Evolutionary conservation across 2,888 invertebrate species (phyloP), one percentile per base, ranked within the genome.

Genomic region (Eueremaeus valkanovi): DNA sequence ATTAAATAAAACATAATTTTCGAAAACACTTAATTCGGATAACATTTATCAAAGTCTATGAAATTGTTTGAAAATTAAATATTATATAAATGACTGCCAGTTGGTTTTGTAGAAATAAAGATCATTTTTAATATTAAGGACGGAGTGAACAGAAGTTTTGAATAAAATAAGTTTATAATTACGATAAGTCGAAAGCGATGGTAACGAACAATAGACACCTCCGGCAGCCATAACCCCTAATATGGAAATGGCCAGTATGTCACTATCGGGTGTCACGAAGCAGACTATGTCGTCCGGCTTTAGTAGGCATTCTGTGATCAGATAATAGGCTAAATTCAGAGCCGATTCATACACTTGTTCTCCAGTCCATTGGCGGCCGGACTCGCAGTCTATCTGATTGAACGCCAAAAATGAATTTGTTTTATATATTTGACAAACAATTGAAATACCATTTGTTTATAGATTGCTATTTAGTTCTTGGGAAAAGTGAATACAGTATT

Each of bases 301-400:
- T 31, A 63, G 8, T 18, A 18, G 11, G 5, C 29, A 63, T 16
- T 63, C 61, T 33, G 1, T 31, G 16, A 31, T 33, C 61, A 63
- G n/a, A 63, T 63, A 63, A 33, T 63, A 63, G 13, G 61, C 61
- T 6, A 63, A 33, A 33, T 63, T 63, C 3, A 63, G 61, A 63
- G 33, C 18, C 33, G 61, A 63, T 0, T 63, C 61, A 1, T 33
- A 18, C 2, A 63, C 61, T 63, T 63, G 33, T 31, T 18, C 0
- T 63, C 33, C 33, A 31, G 33, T 63, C 61, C 61, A 63, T n/a
- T n/a, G 16, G 6, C 61, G 16, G 33, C 33, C 33, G 1, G 33
- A 9, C 6, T 31, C 5, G n/a, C 61, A 63, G 61, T 63, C 61
- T 3, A 63, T 63, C 61, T 63, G 29, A 13, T 29, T 58, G 36